Conservation (phyloP, 2,113 vertebrate species). For the Scortum barcoo region DNA sequence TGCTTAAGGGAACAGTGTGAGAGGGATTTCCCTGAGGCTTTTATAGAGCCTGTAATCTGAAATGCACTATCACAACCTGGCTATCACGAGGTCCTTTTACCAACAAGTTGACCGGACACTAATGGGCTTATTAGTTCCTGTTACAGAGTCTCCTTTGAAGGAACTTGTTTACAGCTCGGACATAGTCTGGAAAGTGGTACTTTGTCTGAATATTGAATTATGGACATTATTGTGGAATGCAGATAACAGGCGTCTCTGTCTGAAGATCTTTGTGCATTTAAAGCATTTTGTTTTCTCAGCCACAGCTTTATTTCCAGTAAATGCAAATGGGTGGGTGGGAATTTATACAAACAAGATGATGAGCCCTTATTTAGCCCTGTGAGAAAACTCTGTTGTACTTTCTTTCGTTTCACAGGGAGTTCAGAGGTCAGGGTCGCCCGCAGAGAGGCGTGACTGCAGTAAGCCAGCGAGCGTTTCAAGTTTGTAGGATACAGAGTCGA, state of each 20-base stretch:
- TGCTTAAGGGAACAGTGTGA: not conserved
- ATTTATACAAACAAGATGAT: slow-evolving; percentile 23
- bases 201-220: slow-evolving; percentile 61
- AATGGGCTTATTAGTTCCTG: slow-evolving; percentile 54
- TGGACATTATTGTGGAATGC: slow-evolving; percentile 42
- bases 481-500: not conserved
- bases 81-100: slow-evolving; percentile 42
- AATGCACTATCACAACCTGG: slow-evolving; percentile 5
- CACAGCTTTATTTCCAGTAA: slow-evolving; percentile 21
- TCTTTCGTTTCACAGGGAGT: slow-evolving; percentile 1
- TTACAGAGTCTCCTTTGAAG: slow-evolving; percentile 54
- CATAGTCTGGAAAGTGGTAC: slow-evolving; percentile 16
- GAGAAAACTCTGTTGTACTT: slow-evolving; percentile 22
- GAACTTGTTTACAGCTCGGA: slow-evolving; percentile 61
- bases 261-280: slow-evolving; percentile 16
- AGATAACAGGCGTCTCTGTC: slow-evolving; percentile 14
- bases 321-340: slow-evolving; percentile 39
- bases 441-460: slow-evolving; percentile 20
- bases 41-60: not conserved
- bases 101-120: slow-evolving; percentile 43
- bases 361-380: slow-evolving; percentile 6
- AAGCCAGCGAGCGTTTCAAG: slow-evolving; percentile 1
- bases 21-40: not conserved
- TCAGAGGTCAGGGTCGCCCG: slow-evolving; percentile 38
- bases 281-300: not conserved